phyloP scores from a whole-genome alignment of 2,888 invertebrate species.

The Drosophila rellima region DNA sequence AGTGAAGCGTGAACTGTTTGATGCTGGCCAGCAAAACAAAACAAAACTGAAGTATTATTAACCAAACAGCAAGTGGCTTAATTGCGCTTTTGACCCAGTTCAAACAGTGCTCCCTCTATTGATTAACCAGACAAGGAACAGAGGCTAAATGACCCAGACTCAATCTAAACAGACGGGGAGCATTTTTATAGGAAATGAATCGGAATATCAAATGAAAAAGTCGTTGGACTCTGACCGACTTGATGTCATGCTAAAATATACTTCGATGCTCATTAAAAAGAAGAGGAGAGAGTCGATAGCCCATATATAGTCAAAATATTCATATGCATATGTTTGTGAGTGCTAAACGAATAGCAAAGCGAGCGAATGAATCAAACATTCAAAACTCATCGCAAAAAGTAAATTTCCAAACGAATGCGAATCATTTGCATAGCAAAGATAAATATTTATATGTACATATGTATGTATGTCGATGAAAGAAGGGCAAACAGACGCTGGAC shows the following conservation, averaged over 20 bases:
- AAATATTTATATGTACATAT: constrained; percentile 67
- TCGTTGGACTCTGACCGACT: constrained; percentile 9
- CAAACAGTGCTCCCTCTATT: constrained; percentile 1
- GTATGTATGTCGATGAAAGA: too few species aligned
- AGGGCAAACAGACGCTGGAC: constrained; percentile 1
- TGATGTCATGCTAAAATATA: constrained; percentile 38
- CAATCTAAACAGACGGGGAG: neutral
- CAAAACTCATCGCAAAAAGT: constrained; percentile 29
- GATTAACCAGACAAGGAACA: constrained; percentile 7
- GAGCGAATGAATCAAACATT: constrained; percentile 22
- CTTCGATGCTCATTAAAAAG: constrained; percentile 41
- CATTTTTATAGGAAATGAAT: constrained; percentile 3
- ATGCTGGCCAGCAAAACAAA: constrained; percentile 18
- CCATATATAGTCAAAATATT: constrained; percentile 32
- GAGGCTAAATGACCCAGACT: constrained; percentile 8
- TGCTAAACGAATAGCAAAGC: neutral
- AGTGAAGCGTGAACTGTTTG: constrained; percentile 72
- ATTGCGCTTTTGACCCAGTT: constrained; percentile 66
- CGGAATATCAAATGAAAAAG: constrained; percentile 9
- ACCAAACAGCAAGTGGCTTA: constrained; percentile 38
- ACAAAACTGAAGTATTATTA: constrained; percentile 47
- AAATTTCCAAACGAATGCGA: constrained; percentile 46
- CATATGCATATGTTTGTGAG: constrained; percentile 11
- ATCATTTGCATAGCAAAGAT: constrained; percentile 72
- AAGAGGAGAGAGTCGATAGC: constrained; percentile 45